Evolutionary conservation across 2,113 vertebrate genomes (phyloP), one percentile per base, ranked within the genome.

Genomic region (Isurus oxyrinchus): DNA sequence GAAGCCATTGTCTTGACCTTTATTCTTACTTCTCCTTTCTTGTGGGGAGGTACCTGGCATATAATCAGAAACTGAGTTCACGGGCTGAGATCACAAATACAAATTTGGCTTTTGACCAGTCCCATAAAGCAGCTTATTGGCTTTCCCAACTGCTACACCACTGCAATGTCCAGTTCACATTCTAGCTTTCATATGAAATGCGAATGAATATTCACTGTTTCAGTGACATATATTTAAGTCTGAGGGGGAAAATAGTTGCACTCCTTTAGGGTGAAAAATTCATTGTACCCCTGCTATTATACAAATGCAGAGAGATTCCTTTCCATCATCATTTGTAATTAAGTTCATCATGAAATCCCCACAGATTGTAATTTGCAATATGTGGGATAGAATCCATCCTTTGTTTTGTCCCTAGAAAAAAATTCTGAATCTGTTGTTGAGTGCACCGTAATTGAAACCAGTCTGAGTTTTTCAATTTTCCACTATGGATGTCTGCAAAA

Each of bases 381-480:
- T 59, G 35, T 63, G 16, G 61, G 57, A 93, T 40, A 93, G 90
- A 93, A 63, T 93, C 59, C 90, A 40, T 63, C 57, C n/a, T 94
- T 94, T 94, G 59, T 94, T 94, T 49, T 63, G 90, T 66, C 90
- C 59, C 35, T 19, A 44, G 35, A 31, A 94, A 66, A 66, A 6
- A 66, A 44, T 63, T 40, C 35, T 63, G 31, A 40, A 35, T 84
- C 40, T 66, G 90, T 94, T 94, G 59, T 63, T 63, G 35, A 94
- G 16, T 1, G 57, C 2, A 94, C 35, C 21, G 59, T 94, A 94
- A 94, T 63, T 94, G 90, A 94, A 94, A 94, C 90, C 59, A 94
- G n/a, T 66, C 90, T 63, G 88, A 94, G n/a, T 94, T 94, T 35
- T 94, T 23, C 90, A 94, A 19, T n/a, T 40, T 94, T 40, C 59